Evolutionary conservation across 2,888 invertebrate species (phyloP), one percentile per base, ranked within the genome.

Genomic region (Mythimna loreyi): DNA sequence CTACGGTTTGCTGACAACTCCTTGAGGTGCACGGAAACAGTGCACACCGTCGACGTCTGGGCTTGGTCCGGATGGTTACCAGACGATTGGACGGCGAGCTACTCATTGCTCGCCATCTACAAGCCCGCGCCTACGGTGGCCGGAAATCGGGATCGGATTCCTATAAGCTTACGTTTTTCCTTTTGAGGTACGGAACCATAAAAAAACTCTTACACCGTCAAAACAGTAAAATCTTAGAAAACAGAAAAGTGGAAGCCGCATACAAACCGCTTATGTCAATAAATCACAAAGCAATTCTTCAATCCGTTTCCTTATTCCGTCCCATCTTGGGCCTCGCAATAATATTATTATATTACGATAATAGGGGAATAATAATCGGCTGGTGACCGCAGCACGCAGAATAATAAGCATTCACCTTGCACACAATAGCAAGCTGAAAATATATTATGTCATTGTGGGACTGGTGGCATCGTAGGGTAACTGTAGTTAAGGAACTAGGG

Each of bases 281-380:
- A 91, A 91, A 91, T 90, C 87, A 89, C 80, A 86, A 84, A 61
- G 75, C 77, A 84, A 83, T 80, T 82, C 83, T 64, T 83, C 83
- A 83, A 82, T 87, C 83, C 78, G 87, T 90, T 93, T 94, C 94
- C 93, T 92, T 92, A 92, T 93, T 91, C 86, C 85, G 80, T 81
- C 80, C 87, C 87, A 87, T 90, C 88, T 86, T 81, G 84, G 72
- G 81, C 78, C 80, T 82, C 85, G 87, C 86, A 85, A 88, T 87
- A 89, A 88, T 88, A 89, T 90, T 89, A 87, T 88, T 88, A 89
- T 87, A 88, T 88, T 85, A 87, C 88, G 90, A 90, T 88, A 87
- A 90, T 84, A 86, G 83, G 83, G 76, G 86, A 89, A 90, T 89
- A 90, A 90, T 89, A 91, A 90, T 87, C 85, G 80, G 83, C 75